These are phyloP conservation scores for Mimachlamys varia DNA, from an alignment of 2,888 invertebrate species.

Conservation along the genomic window DNA sequence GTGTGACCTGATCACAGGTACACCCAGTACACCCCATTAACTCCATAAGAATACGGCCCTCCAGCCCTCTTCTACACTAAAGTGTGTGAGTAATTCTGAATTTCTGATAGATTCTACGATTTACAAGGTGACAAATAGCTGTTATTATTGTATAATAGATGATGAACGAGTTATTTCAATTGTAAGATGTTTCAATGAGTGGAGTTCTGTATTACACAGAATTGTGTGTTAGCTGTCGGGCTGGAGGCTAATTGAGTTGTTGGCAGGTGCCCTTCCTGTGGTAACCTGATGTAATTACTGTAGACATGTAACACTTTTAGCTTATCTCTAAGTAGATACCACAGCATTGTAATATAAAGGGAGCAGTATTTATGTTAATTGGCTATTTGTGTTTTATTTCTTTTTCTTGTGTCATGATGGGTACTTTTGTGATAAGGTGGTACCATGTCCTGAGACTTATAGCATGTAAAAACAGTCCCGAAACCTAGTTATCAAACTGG, in stretches of 20 bases:
- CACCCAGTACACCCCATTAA: not conserved
- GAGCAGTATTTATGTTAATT: slow-evolving; percentile 13
- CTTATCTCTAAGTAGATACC: not conserved
- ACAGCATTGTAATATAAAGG: not conserved
- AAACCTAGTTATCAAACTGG: no score
- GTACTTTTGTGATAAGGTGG: not conserved
- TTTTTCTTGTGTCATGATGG: not conserved
- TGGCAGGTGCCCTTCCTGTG: slow-evolving; percentile 3
- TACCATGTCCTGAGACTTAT: not conserved
- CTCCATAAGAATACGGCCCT: not conserved
- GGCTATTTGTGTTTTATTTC: not conserved
- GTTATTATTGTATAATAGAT: slow-evolving; percentile 5
- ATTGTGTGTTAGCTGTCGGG: not conserved
- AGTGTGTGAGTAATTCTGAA: not conserved
- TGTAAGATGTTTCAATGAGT: not conserved
- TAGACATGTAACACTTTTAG: not conserved
- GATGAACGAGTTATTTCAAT: not conserved
- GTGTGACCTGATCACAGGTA: not conserved
- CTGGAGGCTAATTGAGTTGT: slow-evolving; percentile 22
- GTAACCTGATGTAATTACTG: not conserved
- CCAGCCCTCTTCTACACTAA: not conserved
- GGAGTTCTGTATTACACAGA: not conserved
- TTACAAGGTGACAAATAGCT: slow-evolving; percentile 2
- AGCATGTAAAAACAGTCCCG: no score
- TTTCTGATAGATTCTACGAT: not conserved